Evolutionary conservation across 1,140 invertebrate genomes (phyloP), one percentile per base, ranked within the genome.

Genomic region (Harlomillsia oculata): DNA sequence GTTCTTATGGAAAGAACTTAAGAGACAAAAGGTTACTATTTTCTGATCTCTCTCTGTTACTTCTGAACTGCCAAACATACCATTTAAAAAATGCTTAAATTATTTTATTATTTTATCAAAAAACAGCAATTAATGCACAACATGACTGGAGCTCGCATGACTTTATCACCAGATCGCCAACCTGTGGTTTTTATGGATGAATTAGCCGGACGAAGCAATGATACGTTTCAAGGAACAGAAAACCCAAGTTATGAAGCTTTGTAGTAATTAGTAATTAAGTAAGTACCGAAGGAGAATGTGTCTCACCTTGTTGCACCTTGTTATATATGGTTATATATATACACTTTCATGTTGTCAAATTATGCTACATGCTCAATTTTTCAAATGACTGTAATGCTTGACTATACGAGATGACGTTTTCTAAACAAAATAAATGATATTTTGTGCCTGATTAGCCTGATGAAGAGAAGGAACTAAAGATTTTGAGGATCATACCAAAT

Each of bases 151-250:
- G 28, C 44, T 6, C 28, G 32, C 26, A 46, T 46, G 25, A 45
- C 25, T 46, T 18, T 46, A 9, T 46, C 44, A 1, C 26, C n/a
- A 8, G 44, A 46, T 29, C 18, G 44, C 28, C 44, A 46, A 30
- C 44, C 44, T 14, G 44, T 46, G 0, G 44, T 46, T n/a, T 18
- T 46, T 0, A 46, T 46, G 44, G 44, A 46, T 29, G 44, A 46
- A 16, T 29, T 46, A 29, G 44, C 16, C 4, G 2, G 39, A 41
- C 11, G 44, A 5, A 25, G 41, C 25, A 29, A 46, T 5, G 32
- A 46, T 21, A 16, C 32, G 25, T 14, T 26, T n/a, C 11, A 46
- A 46, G 18, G 44, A 46, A 16, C 44, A 29, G 18, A 26, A 46
- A 29, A 29, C 8, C 25, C 26, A 26, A 2, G 16, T 2, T 46